Base-by-base conservation (phyloP, 2,797 vertebrate species). In the Odontamblyopus lacepedii region DNA sequence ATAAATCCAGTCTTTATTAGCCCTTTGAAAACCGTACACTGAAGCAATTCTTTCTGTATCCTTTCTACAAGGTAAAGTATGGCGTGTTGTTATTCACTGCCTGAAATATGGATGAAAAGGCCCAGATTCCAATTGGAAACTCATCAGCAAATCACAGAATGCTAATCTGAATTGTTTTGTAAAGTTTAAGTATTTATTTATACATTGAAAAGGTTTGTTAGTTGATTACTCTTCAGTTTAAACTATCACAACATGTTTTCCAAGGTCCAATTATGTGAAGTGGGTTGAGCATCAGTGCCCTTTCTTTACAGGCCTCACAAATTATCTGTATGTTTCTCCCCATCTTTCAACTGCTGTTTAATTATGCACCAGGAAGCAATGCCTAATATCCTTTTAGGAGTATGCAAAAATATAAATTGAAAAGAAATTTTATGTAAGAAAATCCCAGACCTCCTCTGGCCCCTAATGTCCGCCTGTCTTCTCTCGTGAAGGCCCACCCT, bases 231-330 rank as follows among this genome's bases (percentile, higher is more conserved):
- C 60, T 9, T 63, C 18, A 19, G n/a, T n/a, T 63, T 63, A n/a
- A 30, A 60, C 44, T 4, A 48, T 48, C 44, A 48, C 44, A 48
- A 72, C 51, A 27, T 23, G 51, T 23, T 72, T 80, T 65, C 78
- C 87, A 91, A 89, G 86, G 85, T 83, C 76, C 75, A 63, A 50
- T 63, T 55, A 70, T 80, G 41, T 81, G 67, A 83, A 89, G 79
- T 78, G 77, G 76, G 53, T 77, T 66, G 62, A 85, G 76, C 81
- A 83, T 81, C 73, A 1, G 50, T 32, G 41, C 66, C 44, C 41
- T 78, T 85, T 86, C 77, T 80, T 62, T 75, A 44, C 63, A 74
- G 80, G 78, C 83, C 82, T 82, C 72, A 79, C 71, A 38, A 79
- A 84, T 74, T 63, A 67, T 76, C 65, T 13, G 15, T 48, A 48